A percentile compares a stretch with the other conserved stretches of the same genome.
Conservation (phyloP, 1,140 invertebrate species). For the Danaus plexippus region DNA sequence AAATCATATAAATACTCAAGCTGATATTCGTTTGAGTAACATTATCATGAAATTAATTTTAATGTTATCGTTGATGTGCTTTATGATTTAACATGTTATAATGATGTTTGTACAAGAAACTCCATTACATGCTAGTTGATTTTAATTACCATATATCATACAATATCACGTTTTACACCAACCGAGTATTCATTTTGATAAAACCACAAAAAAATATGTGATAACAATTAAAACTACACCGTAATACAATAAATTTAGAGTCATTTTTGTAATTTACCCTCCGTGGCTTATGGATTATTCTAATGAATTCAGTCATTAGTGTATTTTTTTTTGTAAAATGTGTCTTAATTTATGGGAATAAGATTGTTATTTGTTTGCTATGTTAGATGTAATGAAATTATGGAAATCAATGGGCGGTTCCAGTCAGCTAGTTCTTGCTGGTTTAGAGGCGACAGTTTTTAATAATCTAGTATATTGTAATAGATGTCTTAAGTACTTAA, state of each 20-base stretch:
- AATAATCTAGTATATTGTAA: not conserved
- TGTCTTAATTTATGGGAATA: not conserved
- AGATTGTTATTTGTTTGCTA: constrained; percentile 2
- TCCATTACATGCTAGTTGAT: constrained; percentile 14
- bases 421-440: constrained; percentile 23
- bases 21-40: too few relatives aligned
- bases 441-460: constrained; percentile 21
- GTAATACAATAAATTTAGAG: constrained; percentile 8
- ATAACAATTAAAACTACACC: constrained; percentile 11
- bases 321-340: constrained; percentile 2
- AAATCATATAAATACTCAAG: too few relatives aligned
- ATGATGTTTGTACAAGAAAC: constrained; percentile 18
- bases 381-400: constrained; percentile 23
- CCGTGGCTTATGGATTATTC: constrained; percentile 31
- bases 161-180: constrained; percentile 28
- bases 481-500: too few relatives aligned
- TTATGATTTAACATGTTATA: constrained; percentile 20
- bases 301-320: constrained; percentile 31
- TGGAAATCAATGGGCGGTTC: constrained; percentile 36
- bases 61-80: constrained; percentile 8
- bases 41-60: not conserved
- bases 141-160: constrained; percentile 24
- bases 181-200: constrained; percentile 30
- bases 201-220: constrained; percentile 10
- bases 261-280: constrained; percentile 3